Evolutionary conservation across 2,113 vertebrate species (phyloP).

Genomic region (Apodemus speciosus): DNA sequence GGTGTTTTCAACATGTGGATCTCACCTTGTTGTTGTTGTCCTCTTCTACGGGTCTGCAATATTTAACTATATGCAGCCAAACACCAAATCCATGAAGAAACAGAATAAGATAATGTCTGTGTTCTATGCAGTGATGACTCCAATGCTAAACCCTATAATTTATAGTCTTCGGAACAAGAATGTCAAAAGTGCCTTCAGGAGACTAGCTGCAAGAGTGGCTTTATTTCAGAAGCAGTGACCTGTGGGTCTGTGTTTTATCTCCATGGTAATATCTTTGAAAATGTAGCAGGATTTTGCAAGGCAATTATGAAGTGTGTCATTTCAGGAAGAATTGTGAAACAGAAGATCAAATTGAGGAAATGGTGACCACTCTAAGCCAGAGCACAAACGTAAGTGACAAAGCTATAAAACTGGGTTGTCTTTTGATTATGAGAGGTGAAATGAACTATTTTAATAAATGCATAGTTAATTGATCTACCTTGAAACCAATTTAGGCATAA

Average conservation of each 20-base stretch:
- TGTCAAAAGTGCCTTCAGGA: slow-evolving; percentile 60
- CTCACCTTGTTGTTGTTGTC: slow-evolving; percentile 64
- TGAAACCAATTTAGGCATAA: neutral
- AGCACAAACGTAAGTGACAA: neutral
- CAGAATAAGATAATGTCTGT: slow-evolving; percentile 61
- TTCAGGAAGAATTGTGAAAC: neutral
- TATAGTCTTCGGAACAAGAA: slow-evolving; percentile 74
- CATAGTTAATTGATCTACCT: neutral
- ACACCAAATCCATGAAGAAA: slow-evolving; percentile 55
- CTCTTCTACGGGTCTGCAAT: slow-evolving; percentile 67
- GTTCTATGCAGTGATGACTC: slow-evolving; percentile 65
- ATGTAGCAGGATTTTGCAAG: neutral
- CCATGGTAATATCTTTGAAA: neutral
- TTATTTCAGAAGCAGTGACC: neutral
- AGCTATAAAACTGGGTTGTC: neutral
- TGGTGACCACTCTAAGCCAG: neutral
- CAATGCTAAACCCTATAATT: slow-evolving; percentile 71
- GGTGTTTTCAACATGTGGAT: slow-evolving; percentile 64
- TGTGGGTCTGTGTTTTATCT: neutral
- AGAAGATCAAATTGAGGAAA: neutral
- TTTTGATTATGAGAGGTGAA: neutral
- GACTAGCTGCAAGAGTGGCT: slow-evolving; percentile 40
- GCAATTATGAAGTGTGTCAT: neutral
- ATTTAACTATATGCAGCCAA: slow-evolving; percentile 69
- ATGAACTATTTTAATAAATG: neutral